Conservation (phyloP, 1,140 invertebrate genomes). For the Drosophila arizonae region DNA sequence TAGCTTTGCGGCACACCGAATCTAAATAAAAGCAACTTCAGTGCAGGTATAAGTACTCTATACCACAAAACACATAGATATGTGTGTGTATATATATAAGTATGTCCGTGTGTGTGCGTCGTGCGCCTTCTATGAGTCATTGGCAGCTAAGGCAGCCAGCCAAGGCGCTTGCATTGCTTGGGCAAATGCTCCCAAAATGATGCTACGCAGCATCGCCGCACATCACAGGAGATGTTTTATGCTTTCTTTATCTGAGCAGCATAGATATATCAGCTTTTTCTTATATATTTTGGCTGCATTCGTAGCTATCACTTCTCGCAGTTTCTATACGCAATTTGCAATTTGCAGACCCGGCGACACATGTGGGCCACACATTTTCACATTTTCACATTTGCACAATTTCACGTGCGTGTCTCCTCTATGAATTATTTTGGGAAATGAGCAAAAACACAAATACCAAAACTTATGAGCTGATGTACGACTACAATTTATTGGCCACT, state of each 20-base stretch:
- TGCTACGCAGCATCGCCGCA: slow-evolving; percentile 21
- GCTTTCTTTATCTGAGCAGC: slow-evolving; percentile 20
- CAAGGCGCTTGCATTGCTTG: slow-evolving; percentile 14
- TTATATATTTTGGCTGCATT: background rate
- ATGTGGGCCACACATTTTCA: slow-evolving; percentile 43
- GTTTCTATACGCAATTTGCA: background rate
- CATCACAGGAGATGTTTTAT: slow-evolving; percentile 20
- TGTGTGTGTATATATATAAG: slow-evolving; percentile 5
- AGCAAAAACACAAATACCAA: slow-evolving; percentile 58
- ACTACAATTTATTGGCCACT: slow-evolving; percentile 11
- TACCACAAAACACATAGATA: background rate
- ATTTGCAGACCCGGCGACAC: slow-evolving; percentile 21
- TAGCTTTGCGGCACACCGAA: slow-evolving; percentile 38
- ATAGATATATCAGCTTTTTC: background rate
- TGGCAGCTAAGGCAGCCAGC: slow-evolving; percentile 18
- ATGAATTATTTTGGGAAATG: slow-evolving; percentile 73
- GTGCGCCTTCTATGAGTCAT: slow-evolving; percentile 35
- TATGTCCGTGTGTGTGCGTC: slow-evolving; percentile 1
- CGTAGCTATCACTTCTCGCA: background rate
- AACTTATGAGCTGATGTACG: slow-evolving; percentile 13
- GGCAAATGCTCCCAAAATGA: slow-evolving; percentile 38
- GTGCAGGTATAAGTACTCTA: slow-evolving; percentile 36
- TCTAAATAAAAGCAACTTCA: slow-evolving; percentile 49
- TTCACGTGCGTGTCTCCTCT: slow-evolving; percentile 22
- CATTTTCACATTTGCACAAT: slow-evolving; percentile 5